phyloP scores from a whole-genome alignment of 1,140 invertebrate species.

The Holotrichia oblita region DNA sequence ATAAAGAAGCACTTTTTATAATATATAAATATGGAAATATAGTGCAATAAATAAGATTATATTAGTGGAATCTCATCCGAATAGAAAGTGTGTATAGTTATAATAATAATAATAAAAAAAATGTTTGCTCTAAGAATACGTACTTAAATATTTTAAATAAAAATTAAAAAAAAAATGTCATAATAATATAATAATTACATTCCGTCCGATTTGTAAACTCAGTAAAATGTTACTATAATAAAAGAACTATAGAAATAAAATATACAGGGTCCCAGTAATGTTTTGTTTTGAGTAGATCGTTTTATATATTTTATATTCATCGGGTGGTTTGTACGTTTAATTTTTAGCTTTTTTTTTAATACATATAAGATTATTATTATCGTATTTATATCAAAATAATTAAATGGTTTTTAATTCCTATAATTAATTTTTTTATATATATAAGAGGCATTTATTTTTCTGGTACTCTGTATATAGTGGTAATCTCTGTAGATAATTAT shows the following conservation, averaged over 20 bases:
- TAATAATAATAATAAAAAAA: too few relatives aligned
- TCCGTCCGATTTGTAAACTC: constrained; percentile 30
- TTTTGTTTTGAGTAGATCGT: too few relatives aligned
- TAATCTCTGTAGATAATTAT: background rate
- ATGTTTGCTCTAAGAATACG: background rate
- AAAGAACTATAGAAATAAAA: too few relatives aligned
- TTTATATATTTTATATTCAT: too few relatives aligned
- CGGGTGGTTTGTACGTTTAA: constrained; percentile 4
- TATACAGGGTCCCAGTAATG: background rate
- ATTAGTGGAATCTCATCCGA: background rate
- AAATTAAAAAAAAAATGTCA: background rate
- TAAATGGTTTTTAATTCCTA: background rate
- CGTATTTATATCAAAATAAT: too few relatives aligned
- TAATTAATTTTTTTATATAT: too few relatives aligned
- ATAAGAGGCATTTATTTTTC: too few relatives aligned
- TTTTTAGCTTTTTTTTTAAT: background rate
- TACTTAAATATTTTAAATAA: constrained; percentile 18
- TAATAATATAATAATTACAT: constrained; percentile 1
- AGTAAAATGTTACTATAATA: too few relatives aligned
- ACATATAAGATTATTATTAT: too few relatives aligned
- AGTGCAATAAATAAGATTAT: constrained; percentile 10
- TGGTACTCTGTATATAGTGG: constrained; percentile 1
- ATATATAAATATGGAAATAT: background rate
- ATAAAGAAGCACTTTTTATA: background rate
- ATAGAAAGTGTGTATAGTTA: background rate